phyloP scores from a whole-genome alignment of 2,113 vertebrate genomes.

The Cacatua alba region DNA sequence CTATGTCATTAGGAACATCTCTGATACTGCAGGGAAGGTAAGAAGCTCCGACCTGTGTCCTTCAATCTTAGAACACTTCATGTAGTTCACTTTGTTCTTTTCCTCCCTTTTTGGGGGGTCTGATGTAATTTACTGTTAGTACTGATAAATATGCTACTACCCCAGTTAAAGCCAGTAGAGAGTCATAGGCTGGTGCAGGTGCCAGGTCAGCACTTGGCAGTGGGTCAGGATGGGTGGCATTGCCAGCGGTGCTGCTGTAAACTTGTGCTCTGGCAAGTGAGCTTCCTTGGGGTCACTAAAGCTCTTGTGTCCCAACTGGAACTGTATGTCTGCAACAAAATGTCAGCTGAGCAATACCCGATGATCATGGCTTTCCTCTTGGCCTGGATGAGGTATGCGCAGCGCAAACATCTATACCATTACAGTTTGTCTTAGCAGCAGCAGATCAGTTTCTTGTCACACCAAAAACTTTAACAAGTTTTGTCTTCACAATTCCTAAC shows the following conservation, averaged over 20 bases:
- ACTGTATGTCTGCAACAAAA: neutral
- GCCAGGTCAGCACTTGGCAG: neutral
- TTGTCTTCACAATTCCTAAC: neutral
- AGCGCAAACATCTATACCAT: neutral
- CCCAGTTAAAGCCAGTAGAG: neutral
- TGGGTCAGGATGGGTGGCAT: neutral
- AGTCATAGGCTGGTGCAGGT: neutral
- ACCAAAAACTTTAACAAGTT: neutral
- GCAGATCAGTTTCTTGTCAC: neutral
- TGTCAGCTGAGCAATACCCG: neutral
- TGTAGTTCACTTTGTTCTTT: neutral
- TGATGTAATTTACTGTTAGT: neutral
- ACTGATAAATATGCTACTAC: neutral
- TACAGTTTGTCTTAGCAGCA: neutral
- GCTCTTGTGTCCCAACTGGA: neutral
- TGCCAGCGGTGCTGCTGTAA: accelerated
- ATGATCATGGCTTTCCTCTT: neutral
- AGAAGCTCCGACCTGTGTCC: neutral
- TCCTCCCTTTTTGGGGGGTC: neutral
- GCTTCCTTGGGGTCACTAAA: neutral
- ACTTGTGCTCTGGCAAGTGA: neutral
- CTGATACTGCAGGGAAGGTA: neutral
- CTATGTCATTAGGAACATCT: neutral
- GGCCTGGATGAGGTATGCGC: neutral
- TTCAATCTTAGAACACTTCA: neutral